Percentiles rank a stretch among this genome's conserved stretches.
phyloP scores from a whole-genome alignment of 2,113 vertebrate species.

The Cyrtonyx montezumae region DNA sequence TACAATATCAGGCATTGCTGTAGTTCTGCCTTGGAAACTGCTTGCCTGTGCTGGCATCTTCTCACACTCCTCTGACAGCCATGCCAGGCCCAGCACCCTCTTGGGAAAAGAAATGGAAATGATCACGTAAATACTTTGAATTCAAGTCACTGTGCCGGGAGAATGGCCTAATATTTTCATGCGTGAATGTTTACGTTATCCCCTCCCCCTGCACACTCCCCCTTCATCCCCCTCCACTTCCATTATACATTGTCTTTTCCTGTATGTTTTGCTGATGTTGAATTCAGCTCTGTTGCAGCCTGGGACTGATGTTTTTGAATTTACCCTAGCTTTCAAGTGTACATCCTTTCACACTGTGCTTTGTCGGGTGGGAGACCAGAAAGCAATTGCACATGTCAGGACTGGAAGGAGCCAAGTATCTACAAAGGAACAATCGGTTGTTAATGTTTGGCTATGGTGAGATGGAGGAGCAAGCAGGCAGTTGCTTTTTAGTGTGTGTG shows the following conservation, averaged over 20 bases:
- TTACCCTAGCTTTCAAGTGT: constrained; percentile 48
- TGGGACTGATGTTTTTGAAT: constrained; percentile 27
- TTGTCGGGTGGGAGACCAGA: constrained; percentile 12
- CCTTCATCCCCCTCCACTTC: neutral
- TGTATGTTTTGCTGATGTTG: constrained; percentile 36
- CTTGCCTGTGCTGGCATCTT: constrained; percentile 79
- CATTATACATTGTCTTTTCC: constrained; percentile 40
- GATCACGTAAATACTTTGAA: constrained; percentile 70
- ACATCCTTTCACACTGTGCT: constrained; percentile 71
- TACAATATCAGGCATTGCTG: constrained; percentile 74
- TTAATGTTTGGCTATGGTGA: constrained; percentile 39
- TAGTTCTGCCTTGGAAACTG: constrained; percentile 81
- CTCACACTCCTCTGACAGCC: constrained; percentile 63
- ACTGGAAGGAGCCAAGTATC: constrained; percentile 55
- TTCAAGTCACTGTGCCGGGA: constrained; percentile 77
- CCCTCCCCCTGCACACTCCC: constrained; percentile 9
- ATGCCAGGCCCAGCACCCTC: constrained; percentile 67
- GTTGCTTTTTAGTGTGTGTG: neutral
- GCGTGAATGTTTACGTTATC: constrained; percentile 9
- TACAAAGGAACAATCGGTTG: constrained; percentile 29
- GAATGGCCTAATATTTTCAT: constrained; percentile 54
- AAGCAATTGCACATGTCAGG: constrained; percentile 39
- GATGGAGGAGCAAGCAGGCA: constrained; percentile 26
- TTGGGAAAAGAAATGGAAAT: constrained; percentile 75
- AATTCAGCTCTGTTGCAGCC: constrained; percentile 25